These are phyloP conservation scores for Cryptoprocta ferox DNA, from an alignment of 2,797 vertebrate species.

Conservation along the genomic window DNA sequence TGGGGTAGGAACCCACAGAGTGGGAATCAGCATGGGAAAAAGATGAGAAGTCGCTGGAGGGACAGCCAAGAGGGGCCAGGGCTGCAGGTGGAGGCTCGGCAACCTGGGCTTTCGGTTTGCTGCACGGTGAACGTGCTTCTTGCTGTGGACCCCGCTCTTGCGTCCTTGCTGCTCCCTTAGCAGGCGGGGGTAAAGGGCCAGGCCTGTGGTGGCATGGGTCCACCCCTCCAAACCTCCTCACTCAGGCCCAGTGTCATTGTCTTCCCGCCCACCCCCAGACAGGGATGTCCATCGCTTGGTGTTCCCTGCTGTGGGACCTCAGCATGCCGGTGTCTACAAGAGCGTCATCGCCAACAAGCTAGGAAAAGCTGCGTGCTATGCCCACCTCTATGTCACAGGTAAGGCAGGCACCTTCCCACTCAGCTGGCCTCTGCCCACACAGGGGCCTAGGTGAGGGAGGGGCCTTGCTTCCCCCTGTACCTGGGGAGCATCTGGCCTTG, in stretches of 20 bases:
- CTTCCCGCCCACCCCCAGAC: slow-evolving; percentile 84
- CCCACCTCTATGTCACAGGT: slow-evolving; percentile 98
- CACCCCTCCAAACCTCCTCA: not conserved
- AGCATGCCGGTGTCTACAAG: slow-evolving; percentile 97
- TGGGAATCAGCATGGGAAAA: not conserved
- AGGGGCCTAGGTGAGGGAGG: not conserved
- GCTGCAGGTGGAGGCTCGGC: too few relatives aligned
- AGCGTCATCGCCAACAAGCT: slow-evolving; percentile 99
- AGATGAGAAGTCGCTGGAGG: not conserved
- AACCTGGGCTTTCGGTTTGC: not conserved
- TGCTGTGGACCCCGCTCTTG: not conserved
- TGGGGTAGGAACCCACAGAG: not conserved
- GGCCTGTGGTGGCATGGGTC: too few relatives aligned
- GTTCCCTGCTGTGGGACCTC: slow-evolving; percentile 92
- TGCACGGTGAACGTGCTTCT: not conserved
- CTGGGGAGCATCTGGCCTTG: not conserved
- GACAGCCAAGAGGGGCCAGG: not conserved
- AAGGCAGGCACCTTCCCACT: slow-evolving; percentile 62
- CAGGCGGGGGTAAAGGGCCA: not conserved
- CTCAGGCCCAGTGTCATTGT: not conserved
- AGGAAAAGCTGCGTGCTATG: slow-evolving; percentile 98
- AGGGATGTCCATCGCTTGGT: slow-evolving; percentile 96
- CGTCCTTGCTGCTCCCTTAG: not conserved
- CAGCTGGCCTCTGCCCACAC: not conserved
- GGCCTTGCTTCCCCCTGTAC: not conserved